phyloP scores from a whole-genome alignment of 1,140 invertebrate species.

The Leptopilina boulardi region DNA sequence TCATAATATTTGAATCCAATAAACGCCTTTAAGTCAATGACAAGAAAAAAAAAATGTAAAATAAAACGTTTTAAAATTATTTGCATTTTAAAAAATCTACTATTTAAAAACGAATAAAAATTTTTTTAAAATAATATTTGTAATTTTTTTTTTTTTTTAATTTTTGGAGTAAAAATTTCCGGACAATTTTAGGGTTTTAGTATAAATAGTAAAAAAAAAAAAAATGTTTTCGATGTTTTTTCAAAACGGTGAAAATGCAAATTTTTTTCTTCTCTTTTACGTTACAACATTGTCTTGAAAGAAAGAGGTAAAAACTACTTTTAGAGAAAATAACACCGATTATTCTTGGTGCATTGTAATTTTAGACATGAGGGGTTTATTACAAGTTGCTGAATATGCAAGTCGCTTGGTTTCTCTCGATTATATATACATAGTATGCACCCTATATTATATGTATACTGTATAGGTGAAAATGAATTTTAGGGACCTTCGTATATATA shows the following conservation, averaged over 20 bases:
- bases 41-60: not conserved
- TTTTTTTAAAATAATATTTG: too few relatives aligned
- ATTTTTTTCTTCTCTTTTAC: too few relatives aligned
- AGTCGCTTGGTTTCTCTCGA: not conserved
- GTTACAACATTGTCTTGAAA: too few relatives aligned
- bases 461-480: not conserved
- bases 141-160: too few relatives aligned
- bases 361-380: not conserved
- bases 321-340: not conserved
- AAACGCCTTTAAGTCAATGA: not conserved
- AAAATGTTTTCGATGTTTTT: too few relatives aligned
- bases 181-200: too few relatives aligned
- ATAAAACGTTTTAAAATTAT: not conserved
- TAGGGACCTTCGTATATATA: not conserved
- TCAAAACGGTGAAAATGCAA: too few relatives aligned
- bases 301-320: not conserved
- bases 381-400: conserved; percentile 10
- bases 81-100: too few relatives aligned
- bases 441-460: not conserved
- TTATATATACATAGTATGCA: not conserved
- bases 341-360: not conserved
- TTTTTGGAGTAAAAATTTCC: too few relatives aligned
- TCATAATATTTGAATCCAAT: not conserved
- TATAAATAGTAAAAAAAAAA: too few relatives aligned
- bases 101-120: too few relatives aligned